Percentiles rank a stretch among this genome's conserved stretches.
Evolutionary conservation across 2,888 invertebrate species (phyloP).

Genomic region (Tanypteryx hageni): DNA sequence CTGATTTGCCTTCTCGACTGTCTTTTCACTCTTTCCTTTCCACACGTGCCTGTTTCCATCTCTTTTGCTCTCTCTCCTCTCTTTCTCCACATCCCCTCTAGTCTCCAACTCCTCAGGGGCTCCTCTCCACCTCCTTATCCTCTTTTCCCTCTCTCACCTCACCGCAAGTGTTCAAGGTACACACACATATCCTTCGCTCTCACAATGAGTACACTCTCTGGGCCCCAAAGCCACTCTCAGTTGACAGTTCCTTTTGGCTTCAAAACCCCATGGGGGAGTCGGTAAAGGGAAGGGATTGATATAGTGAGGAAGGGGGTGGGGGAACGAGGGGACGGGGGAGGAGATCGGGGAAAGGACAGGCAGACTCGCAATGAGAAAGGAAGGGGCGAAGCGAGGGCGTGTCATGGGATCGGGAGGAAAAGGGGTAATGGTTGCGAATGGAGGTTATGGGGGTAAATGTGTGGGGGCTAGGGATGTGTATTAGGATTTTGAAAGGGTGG

Average conservation of each 20-base stretch:
- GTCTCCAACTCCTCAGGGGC: not conserved
- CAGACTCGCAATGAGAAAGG: not conserved
- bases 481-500: not conserved
- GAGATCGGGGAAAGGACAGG: not conserved
- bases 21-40: not conserved
- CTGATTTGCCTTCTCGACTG: not conserved
- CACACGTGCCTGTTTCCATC: not conserved
- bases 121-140: not conserved
- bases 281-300: not conserved
- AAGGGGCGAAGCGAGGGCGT: too few species aligned
- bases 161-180: slow-evolving; percentile 31
- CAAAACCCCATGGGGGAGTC: not conserved
- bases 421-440: not conserved
- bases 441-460: not conserved
- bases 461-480: not conserved
- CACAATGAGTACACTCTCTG: not conserved
- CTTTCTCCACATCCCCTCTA: not conserved
- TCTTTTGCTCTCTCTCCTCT: not conserved
- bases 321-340: not conserved
- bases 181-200: not conserved
- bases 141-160: not conserved
- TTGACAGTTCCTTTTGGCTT: not conserved
- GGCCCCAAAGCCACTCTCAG: not conserved
- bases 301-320: not conserved
- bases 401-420: too few species aligned